Base-by-base conservation (phyloP, 2,797 vertebrate genomes). In the Brotogeris chrysoptera region DNA sequence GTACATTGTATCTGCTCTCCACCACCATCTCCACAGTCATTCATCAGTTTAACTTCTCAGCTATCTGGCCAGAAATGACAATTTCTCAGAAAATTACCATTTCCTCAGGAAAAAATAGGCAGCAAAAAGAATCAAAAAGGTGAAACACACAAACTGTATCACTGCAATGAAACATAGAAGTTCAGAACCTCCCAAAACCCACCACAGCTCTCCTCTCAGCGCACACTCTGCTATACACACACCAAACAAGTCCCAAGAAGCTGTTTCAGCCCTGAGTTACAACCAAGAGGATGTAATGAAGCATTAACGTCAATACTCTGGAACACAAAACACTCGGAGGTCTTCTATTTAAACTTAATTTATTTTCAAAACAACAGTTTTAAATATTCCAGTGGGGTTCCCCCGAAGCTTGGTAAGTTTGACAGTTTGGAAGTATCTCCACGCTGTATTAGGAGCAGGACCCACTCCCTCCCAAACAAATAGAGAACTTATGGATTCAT, bases 401-500 rank as follows among this genome's bases (percentile, higher is more conserved):
- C 21, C 28, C 17, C 7, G 4, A 9, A 53, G 11, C 23, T 28
- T 52, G 11, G 2, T 7, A 73, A 77, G 13, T 47, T 8, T 47
- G n/a, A 70, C 24, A 6, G 12, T 46, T 52, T 13, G 65, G 43
- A 13, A 47, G 2, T 2, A 38, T 9, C 16, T 77, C 19, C 30
- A 52, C 1, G 2, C 16, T 12, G 4, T 32, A 12, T n/a, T 30
- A 65, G 23, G 8, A 59, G 13, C 0, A 0, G 16, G 47, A 70
- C 15, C 6, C 17, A 6, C 39, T 60, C 32, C 73, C 27, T 70
- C 50, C 61, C 41, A n/a, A 25, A 20, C 18, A n/a, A 60, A 55
- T 1, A 3, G 21, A 41, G 16, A 71, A 61, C 36, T 9, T n/a
- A n/a, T 1, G 10, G 43, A 2, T 30, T 13, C 0, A 4, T 16